Evolutionary conservation across 2,113 vertebrate genomes (phyloP).

Genomic region (Pachypanchax playfairii): DNA sequence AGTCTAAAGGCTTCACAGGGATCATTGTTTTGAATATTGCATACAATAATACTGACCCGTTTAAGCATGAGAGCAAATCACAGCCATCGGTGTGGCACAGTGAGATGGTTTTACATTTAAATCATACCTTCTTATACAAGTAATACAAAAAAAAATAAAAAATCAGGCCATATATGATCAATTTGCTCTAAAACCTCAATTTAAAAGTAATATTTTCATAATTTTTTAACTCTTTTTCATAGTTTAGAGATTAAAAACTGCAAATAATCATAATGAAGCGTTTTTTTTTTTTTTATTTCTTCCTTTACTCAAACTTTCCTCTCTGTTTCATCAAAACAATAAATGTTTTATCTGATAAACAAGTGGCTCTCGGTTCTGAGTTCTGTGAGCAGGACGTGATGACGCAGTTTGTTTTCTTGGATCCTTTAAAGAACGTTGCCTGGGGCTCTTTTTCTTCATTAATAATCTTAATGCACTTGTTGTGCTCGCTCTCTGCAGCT

Average conservation of each 20-base stretch:
- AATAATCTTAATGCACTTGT: conserved; percentile 8
- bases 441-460: conserved; percentile 2
- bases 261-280: too few species aligned
- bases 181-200: too few species aligned
- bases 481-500: conserved; percentile 17
- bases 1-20: background rate
- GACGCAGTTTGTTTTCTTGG: background rate
- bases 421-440: background rate
- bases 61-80: background rate
- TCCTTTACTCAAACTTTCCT: too few species aligned
- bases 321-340: background rate
- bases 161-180: too few species aligned
- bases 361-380: background rate
- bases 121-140: too few species aligned
- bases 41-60: background rate
- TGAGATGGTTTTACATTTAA: conserved; percentile 10
- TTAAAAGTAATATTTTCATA: too few species aligned
- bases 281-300: too few species aligned
- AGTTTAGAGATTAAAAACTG: too few species aligned
- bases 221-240: too few species aligned
- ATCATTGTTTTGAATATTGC: background rate
- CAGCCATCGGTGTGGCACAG: conserved; percentile 10
- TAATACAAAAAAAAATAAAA: too few species aligned
- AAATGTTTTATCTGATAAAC: background rate
- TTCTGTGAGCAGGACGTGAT: background rate